Base-by-base conservation (phyloP, 2,113 vertebrate genomes). In the Bungarus multicinctus region DNA sequence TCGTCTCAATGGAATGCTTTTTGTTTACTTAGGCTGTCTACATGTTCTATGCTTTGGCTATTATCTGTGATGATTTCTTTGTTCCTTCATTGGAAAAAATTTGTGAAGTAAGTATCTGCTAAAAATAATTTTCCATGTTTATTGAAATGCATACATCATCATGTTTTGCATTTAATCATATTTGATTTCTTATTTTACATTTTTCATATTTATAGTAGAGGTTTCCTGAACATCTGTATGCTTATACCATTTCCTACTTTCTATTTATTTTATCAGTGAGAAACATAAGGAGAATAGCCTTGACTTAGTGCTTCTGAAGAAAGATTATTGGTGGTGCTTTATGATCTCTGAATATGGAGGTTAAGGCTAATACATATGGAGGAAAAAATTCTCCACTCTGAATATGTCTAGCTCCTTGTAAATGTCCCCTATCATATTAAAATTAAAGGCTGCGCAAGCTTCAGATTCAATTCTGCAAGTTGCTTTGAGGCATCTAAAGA, bases 21-120 rank as follows among this genome's bases (percentile, higher is more conserved):
- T 88, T 96, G 14, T 96, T 97, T 39, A 14, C 25, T 23, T 96
- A 99, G 99, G 98, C 99, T 0, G 98, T 99, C 97, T 99, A 99
- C 96, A 99, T 99, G 99, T 99, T 99, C 96, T 99, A 99, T 0
- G 99, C 99, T 0, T 96, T 99, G 97, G 99, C 99, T 1, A 97
- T 99, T 54, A 99, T 99, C 90, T 99, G 99, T 22, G 99, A 99
- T 53, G 99, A 99, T 98, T 99, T 99, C 98, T 99, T 99, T 27
- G 99, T 99, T 58, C 99, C 99, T 57, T 99, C 98, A 0, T 96
- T 99, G 97, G 99, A 99, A 90, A 99, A 99, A 97, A 98, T 99
- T 93, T 99, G 98, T 47, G 99, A 99, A 97, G 99, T 99, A 97
- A 95, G 98, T 96, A 89, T 91, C 14, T 45, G 50, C 55, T 27